Percentiles rank a stretch among this genome's conserved stretches.
Evolutionary conservation across 2,888 invertebrate species (phyloP).

Genomic region (Lasioglossum vierecki): DNA sequence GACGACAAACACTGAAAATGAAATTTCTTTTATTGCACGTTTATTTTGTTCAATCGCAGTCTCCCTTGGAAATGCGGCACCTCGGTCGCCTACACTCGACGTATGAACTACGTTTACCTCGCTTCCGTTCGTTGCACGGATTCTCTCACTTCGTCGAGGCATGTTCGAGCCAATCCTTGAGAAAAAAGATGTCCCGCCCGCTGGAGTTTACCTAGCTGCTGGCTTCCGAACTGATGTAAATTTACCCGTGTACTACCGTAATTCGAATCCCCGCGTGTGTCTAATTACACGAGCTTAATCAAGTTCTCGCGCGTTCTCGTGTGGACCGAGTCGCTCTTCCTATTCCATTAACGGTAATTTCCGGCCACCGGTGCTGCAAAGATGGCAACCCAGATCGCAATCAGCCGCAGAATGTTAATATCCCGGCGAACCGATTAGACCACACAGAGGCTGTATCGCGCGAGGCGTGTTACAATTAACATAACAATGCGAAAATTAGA

Average conservation of each 20-base stretch:
- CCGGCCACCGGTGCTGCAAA: background rate
- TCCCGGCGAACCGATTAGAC: slow-evolving; percentile 64
- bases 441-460: slow-evolving; percentile 39
- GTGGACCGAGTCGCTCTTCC: slow-evolving; percentile 6
- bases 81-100: background rate
- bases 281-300: slow-evolving; percentile 12
- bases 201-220: background rate
- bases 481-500: slow-evolving; percentile 77
- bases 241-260: background rate
- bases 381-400: slow-evolving; percentile 14
- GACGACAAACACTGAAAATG: background rate
- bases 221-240: background rate
- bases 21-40: background rate
- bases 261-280: background rate
- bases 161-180: background rate
- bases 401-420: slow-evolving; percentile 34
- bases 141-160: background rate
- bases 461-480: slow-evolving; percentile 72
- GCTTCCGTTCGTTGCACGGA: background rate
- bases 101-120: background rate
- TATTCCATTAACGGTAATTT: slow-evolving; percentile 7
- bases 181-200: background rate
- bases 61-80: no score
- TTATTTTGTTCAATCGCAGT: background rate
- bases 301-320: background rate